Percentiles rank a stretch among this genome's conserved stretches.
Conservation (phyloP, 2,797 vertebrate species). For the Kryptolebias ocellatus region DNA sequence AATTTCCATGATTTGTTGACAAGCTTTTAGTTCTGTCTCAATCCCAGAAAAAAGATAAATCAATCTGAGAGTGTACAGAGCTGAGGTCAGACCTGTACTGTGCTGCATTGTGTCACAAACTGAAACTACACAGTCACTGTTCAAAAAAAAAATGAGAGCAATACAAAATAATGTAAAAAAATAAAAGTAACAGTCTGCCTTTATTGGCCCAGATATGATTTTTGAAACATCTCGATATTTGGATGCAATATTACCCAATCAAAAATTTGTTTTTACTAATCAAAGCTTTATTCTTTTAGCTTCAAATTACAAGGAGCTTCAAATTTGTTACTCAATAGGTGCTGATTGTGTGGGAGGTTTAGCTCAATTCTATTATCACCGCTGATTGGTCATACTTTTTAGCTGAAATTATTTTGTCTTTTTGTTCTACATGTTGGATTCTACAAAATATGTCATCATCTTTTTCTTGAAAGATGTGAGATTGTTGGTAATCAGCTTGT, state of each 20-base stretch:
- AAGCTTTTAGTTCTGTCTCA: conserved; percentile 9
- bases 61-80: conserved; percentile 6
- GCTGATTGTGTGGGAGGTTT: conserved; percentile 20
- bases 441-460: not conserved
- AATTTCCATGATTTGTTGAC: conserved; percentile 16
- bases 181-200: conserved; percentile 1
- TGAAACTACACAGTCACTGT: conserved; percentile 3
- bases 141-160: not conserved
- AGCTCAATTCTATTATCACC: conserved; percentile 9
- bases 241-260: not conserved
- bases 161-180: not conserved
- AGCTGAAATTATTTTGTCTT: not conserved
- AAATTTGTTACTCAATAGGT: conserved; percentile 21
- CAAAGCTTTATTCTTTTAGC: conserved; percentile 18
- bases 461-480: not conserved
- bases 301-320: not conserved
- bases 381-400: conserved; percentile 10
- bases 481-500: not conserved
- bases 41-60: conserved; percentile 30
- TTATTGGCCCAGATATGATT: not conserved
- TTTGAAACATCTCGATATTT: not conserved
- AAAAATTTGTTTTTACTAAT: conserved; percentile 8
- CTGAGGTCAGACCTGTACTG: conserved; percentile 15
- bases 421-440: not conserved
- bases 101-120: conserved; percentile 20